Evolutionary conservation across 2,888 invertebrate species (phyloP).

Genomic region (Amiota mariae): DNA sequence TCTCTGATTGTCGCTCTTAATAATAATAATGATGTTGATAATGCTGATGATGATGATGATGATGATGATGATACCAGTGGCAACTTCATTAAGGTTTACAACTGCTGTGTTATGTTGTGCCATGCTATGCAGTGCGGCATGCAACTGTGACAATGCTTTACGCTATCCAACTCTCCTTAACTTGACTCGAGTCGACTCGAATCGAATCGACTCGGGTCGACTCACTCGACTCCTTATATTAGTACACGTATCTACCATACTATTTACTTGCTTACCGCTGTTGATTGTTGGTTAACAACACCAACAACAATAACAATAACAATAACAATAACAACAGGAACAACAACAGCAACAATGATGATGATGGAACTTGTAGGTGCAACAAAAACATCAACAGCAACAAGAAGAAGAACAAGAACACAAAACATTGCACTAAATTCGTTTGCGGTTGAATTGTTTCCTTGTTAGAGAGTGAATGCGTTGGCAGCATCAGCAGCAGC

Average conservation of each 20-base stretch:
- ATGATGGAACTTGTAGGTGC: not conserved
- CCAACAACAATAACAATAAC: conserved; percentile 37
- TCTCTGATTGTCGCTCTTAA: not conserved
- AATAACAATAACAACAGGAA: conserved; percentile 5
- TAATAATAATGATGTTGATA: not conserved
- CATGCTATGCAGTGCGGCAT: not conserved
- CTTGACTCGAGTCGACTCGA: too few species aligned
- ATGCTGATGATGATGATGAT: not conserved
- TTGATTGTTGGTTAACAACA: conserved; percentile 51
- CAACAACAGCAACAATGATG: too few species aligned
- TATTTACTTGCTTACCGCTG: conserved; percentile 17
- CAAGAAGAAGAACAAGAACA: not conserved
- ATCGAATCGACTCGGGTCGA: too few species aligned
- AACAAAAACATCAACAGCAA: not conserved
- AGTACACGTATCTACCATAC: not conserved
- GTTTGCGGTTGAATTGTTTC: conserved; percentile 60
- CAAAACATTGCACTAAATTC: conserved; percentile 52
- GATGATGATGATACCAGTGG: conserved; percentile 5
- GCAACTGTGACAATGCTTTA: conserved; percentile 10
- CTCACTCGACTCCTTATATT: not conserved
- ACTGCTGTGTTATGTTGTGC: not conserved
- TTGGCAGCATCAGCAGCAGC: conserved; percentile 18
- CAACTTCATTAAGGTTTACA: conserved; percentile 3
- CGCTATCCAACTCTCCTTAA: too few species aligned
- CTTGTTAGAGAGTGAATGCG: conserved; percentile 38